These are phyloP conservation scores for Caenorhabditis inopinata DNA, from an alignment of 1,140 invertebrate genomes.

Conservation along the genomic window DNA sequence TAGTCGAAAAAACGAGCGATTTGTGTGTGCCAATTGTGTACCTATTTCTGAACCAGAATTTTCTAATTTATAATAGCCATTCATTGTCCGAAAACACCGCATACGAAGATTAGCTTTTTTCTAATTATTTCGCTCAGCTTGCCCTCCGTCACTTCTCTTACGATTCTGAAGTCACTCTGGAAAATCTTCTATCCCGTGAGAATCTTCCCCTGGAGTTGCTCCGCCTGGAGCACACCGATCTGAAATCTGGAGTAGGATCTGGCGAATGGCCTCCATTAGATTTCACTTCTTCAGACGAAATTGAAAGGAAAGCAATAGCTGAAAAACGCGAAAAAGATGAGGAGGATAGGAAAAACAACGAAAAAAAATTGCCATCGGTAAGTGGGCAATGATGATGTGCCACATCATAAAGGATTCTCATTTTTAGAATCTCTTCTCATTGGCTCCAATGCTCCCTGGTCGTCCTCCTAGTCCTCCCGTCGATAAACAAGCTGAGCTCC, in stretches of 20 bases:
- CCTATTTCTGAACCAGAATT: too few relatives aligned
- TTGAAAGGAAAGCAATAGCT: not conserved
- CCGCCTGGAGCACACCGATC: not conserved
- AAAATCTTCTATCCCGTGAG: not conserved
- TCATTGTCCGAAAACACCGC: too few relatives aligned
- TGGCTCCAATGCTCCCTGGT: not conserved
- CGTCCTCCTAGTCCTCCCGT: not conserved
- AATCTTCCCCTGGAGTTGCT: slow-evolving; percentile 4
- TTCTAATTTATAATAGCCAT: too few relatives aligned
- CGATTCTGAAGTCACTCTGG: not conserved
- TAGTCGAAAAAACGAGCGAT: too few relatives aligned
- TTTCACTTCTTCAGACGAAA: slow-evolving; percentile 4
- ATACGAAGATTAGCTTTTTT: too few relatives aligned
- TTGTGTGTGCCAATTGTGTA: too few relatives aligned
- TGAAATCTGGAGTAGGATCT: not conserved
- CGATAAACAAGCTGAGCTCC: not conserved
- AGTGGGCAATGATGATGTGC: not conserved
- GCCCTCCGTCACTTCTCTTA: slow-evolving; percentile 16
- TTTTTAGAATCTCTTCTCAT: not conserved
- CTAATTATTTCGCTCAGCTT: not conserved
- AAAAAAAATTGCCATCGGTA: not conserved
- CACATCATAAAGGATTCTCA: not conserved
- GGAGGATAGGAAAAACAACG: not conserved
- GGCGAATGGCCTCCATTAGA: slow-evolving; percentile 7
- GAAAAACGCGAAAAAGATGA: not conserved